Evolutionary conservation across 1,140 invertebrate genomes (phyloP).

Genomic region (Musca domestica): DNA sequence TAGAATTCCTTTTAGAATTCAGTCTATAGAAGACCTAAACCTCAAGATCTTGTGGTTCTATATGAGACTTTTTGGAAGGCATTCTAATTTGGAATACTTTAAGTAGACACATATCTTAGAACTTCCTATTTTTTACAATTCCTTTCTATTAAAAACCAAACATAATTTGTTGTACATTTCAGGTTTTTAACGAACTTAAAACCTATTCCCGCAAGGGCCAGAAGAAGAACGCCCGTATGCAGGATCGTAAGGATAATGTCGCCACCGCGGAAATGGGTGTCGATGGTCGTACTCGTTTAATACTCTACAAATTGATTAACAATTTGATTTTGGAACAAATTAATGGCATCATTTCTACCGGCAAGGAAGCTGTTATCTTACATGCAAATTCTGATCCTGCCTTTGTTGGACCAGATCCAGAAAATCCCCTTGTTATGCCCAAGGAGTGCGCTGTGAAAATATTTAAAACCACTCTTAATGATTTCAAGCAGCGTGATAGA

Average conservation of each 20-base stretch:
- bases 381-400: constrained; percentile 65
- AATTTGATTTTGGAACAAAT: constrained; percentile 73
- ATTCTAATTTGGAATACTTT: no score
- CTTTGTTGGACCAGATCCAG: constrained; percentile 48
- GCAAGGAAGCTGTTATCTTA: constrained; percentile 84
- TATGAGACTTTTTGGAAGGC: no score
- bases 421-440: constrained; percentile 53
- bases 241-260: constrained; percentile 78
- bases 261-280: constrained; percentile 79
- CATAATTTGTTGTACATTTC: no score
- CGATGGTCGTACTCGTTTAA: constrained; percentile 74
- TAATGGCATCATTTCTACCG: constrained; percentile 80
- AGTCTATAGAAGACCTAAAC: no score
- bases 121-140: no score
- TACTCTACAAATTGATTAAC: constrained; percentile 83
- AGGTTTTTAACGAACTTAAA: constrained; percentile 76
- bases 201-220: constrained; percentile 65
- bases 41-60: no score
- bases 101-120: no score
- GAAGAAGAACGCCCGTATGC: constrained; percentile 34
- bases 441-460: constrained; percentile 84
- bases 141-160: no score
- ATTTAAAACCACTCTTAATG: constrained; percentile 88
- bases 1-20: no score
- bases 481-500: constrained; percentile 85